phyloP scores from a whole-genome alignment of 2,113 vertebrate species.

The Scytalopus superciliaris region DNA sequence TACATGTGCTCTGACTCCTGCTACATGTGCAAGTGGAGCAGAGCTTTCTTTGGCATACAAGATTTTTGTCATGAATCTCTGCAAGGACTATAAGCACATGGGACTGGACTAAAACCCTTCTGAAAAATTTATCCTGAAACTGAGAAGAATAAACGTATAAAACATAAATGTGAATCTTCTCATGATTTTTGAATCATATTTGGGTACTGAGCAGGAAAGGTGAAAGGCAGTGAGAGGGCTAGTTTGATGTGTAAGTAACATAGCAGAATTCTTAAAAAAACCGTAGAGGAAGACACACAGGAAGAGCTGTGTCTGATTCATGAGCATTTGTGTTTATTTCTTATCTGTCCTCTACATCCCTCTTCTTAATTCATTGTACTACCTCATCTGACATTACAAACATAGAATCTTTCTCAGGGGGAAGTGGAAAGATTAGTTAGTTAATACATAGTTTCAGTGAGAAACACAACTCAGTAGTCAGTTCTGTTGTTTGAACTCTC shows the following conservation, averaged over 20 bases:
- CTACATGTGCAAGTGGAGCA: neutral
- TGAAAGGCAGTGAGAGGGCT: neutral
- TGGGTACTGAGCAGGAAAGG: neutral
- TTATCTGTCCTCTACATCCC: neutral
- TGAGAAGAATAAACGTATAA: neutral
- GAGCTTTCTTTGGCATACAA: neutral
- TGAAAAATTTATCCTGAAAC: neutral
- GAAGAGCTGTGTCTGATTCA: conserved; percentile 6
- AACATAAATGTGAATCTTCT: neutral
- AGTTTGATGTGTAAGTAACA: neutral
- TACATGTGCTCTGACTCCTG: neutral
- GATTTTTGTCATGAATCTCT: neutral
- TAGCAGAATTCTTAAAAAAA: neutral
- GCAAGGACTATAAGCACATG: neutral
- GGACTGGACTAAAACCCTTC: neutral
- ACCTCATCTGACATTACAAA: neutral
- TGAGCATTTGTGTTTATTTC: conserved; percentile 6
- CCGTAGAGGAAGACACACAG: neutral
- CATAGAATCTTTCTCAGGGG: neutral
- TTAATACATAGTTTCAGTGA: neutral
- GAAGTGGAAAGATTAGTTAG: neutral
- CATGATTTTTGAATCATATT: neutral
- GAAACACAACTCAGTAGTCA: neutral
- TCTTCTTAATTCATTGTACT: neutral
- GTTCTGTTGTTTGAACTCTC: conserved; percentile 22